phyloP scores from a whole-genome alignment of 2,113 vertebrate genomes.

The Murina feae region DNA sequence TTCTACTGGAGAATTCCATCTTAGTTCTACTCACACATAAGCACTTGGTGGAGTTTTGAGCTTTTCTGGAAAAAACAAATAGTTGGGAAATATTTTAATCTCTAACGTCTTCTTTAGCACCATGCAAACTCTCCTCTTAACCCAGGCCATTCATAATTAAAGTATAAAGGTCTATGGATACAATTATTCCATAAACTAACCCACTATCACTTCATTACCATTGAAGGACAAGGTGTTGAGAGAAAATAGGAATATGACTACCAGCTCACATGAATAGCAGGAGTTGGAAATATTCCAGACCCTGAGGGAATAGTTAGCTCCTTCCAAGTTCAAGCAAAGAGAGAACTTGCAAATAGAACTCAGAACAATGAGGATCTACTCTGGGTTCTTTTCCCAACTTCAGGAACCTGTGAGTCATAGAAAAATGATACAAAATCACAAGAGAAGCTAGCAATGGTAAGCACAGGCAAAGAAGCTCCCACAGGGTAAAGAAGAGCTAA shows the following conservation, averaged over 20 bases:
- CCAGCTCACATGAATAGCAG: neutral
- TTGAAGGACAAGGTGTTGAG: neutral
- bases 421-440: neutral
- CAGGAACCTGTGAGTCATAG: neutral
- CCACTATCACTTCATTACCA: neutral
- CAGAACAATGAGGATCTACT: neutral
- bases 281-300: neutral
- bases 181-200: neutral
- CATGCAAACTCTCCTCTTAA: neutral
- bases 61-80: neutral
- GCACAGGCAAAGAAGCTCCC: neutral
- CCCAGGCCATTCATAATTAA: slow-evolving; percentile 1
- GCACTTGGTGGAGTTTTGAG: neutral
- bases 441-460: neutral
- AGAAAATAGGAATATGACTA: neutral
- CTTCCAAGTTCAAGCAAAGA: neutral
- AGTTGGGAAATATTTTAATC: neutral
- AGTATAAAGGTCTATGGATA: neutral
- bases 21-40: neutral
- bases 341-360: neutral
- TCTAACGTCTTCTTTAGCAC: neutral
- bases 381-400: neutral
- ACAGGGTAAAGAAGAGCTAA: neutral
- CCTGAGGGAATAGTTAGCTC: neutral
- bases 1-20: neutral